Evolutionary conservation across 2,888 invertebrate genomes (phyloP), one percentile per base, ranked within the genome.

Genomic region (Apodemia zela): DNA sequence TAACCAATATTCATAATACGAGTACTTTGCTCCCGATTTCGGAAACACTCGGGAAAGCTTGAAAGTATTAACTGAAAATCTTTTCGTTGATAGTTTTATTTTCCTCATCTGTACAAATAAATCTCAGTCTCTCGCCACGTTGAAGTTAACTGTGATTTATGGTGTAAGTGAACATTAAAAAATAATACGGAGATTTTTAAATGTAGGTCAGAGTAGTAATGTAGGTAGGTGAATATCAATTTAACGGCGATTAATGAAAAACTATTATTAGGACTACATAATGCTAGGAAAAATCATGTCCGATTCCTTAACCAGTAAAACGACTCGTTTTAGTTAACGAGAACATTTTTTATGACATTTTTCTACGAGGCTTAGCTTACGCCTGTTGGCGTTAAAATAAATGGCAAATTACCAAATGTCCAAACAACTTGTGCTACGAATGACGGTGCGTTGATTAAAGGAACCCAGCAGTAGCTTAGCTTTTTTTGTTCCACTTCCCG

Each of bases 81-180:
- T 47, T 47, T 74, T 75, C 74, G 71, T 59, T 65, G 60, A 62
- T 67, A 67, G 67, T 68, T 69, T 68, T 68, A 66, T 63, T 68
- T 68, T 65, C 64, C 61, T 67, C 59, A 64, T 65, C 63, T 60
- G 62, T 65, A 59, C 59, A 65, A 67, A 68, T 67, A 66, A 68
- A 69, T 66, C 63, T 61, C 51, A 61, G 63, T 66, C 64, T 61
- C 68, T 67, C 63, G 65, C 66, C 68, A 64, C 65, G 60, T 60
- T 60, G 57, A 57, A 54, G 60, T 60, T 65, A 66, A 68, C 62
- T 45, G 66, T 67, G 67, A 67, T 69, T 65, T 67, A 71, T 69
- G 61, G 62, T 62, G 29, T 60, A 61, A 62, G 47, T 63, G 63
- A 61, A 67, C 64, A 62, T 33, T 67, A 63, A 47, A 63, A 65